Conservation (phyloP, 2,888 invertebrate genomes). For the Drosophila kuntzei region DNA sequence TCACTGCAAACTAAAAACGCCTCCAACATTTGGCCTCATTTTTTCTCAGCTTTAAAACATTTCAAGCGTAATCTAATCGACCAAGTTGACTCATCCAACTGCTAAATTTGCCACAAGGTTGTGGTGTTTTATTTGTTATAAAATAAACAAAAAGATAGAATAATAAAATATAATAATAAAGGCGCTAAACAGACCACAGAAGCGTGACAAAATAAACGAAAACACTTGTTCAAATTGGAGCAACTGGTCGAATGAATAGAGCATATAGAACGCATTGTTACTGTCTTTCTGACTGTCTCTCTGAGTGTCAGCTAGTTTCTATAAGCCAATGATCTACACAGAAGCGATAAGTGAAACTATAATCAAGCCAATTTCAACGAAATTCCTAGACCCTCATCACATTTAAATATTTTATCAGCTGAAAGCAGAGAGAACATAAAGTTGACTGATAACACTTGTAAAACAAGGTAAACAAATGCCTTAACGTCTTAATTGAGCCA, state of each 20-base stretch:
- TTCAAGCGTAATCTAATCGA: constrained; percentile 53
- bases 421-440: constrained; percentile 1
- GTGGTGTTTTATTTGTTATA: constrained; percentile 38
- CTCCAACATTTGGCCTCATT: constrained; percentile 35
- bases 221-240: constrained; percentile 68
- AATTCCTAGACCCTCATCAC: background rate
- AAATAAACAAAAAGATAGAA: constrained; percentile 10
- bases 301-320: constrained; percentile 1
- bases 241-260: constrained; percentile 27
- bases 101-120: constrained; percentile 34
- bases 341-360: constrained; percentile 3
- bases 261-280: constrained; percentile 17
- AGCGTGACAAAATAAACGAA: constrained; percentile 55
- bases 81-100: constrained; percentile 41
- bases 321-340: constrained; percentile 11
- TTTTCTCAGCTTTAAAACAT: constrained; percentile 20
- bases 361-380: background rate
- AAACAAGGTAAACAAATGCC: constrained; percentile 33
- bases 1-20: constrained; percentile 32
- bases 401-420: constrained; percentile 61
- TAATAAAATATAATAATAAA: constrained; percentile 19
- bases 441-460: constrained; percentile 19
- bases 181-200: constrained; percentile 43
- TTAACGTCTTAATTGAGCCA: constrained; percentile 40
- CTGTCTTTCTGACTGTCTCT: background rate